These are phyloP conservation scores for Typhlomys cinereus DNA, from an alignment of 2,113 vertebrate species.

Conservation along the genomic window DNA sequence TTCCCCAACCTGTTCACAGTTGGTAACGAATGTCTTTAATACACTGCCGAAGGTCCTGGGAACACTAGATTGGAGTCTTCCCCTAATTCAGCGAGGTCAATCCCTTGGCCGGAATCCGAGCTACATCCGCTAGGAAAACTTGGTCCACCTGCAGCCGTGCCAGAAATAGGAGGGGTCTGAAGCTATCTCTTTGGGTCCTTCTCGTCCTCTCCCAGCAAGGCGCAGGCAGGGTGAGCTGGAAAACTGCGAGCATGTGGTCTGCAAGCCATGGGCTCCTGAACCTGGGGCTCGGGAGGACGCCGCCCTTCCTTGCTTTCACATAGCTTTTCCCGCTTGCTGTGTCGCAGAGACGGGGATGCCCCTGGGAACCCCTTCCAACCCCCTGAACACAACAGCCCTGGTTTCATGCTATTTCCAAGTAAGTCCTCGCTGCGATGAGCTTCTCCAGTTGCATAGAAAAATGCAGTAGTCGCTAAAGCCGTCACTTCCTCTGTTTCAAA, in stretches of 20 bases:
- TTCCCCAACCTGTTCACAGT: rapidly evolving
- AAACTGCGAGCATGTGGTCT: neutral
- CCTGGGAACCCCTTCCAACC: neutral
- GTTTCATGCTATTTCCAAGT: neutral
- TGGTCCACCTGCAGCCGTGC: no score
- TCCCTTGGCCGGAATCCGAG: no score
- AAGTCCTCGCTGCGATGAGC: neutral
- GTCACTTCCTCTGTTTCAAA: neutral
- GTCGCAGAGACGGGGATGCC: neutral
- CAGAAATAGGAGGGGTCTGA: no score
- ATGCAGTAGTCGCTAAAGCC: neutral
- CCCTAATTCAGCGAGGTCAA: neutral
- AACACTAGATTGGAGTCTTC: neutral
- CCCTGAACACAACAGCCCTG: rapidly evolving
- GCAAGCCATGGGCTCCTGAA: no score
- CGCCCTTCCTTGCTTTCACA: no score
- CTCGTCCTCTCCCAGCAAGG: no score
- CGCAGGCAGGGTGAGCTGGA: neutral
- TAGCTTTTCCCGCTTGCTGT: neutral
- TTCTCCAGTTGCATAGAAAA: neutral
- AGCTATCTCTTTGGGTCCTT: no score
- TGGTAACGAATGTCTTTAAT: no score
- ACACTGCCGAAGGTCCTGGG: neutral
- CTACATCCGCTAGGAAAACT: no score
- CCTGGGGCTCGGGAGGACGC: no score